phyloP scores from a whole-genome alignment of 2,888 invertebrate species.

The Neoscelio sp. region DNA sequence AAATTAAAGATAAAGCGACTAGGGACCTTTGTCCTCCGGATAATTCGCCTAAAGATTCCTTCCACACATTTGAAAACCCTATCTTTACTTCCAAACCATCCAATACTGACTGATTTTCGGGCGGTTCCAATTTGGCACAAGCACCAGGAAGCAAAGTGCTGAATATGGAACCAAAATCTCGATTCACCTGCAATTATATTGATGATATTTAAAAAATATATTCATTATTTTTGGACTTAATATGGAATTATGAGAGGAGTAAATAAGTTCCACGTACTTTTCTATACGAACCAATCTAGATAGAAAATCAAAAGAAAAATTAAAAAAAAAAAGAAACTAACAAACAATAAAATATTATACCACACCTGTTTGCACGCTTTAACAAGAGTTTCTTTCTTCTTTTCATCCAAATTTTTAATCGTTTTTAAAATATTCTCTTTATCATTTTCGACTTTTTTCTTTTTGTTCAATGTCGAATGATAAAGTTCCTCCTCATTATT shows the following conservation, averaged over 20 bases:
- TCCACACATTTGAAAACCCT: constrained; percentile 97
- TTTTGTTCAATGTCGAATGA: constrained; percentile 88
- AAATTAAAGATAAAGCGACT: constrained; percentile 97
- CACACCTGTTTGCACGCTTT: constrained; percentile 91
- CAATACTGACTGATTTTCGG: constrained; percentile 89
- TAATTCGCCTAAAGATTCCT: constrained; percentile 97
- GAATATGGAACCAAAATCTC: constrained; percentile 98
- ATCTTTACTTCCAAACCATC: constrained; percentile 96
- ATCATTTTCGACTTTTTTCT: constrained; percentile 64
- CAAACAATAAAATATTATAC: too few species aligned
- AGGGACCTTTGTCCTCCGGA: constrained; percentile 98
- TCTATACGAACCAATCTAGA: constrained; percentile 2
- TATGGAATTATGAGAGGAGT: too few species aligned
- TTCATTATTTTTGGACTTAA: too few species aligned
- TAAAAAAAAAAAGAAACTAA: too few species aligned
- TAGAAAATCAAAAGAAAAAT: background rate
- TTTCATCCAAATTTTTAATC: constrained; percentile 94
- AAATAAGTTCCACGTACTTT: too few species aligned
- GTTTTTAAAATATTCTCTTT: constrained; percentile 87
- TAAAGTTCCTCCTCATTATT: constrained; percentile 94
- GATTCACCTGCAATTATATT: constrained; percentile 87
- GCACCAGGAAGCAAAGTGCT: constrained; percentile 95
- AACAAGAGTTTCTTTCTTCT: constrained; percentile 92
- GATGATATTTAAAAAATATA: too few species aligned
- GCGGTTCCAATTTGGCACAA: constrained; percentile 92